Evolutionary conservation across 2,113 vertebrate species (phyloP).

Genomic region (Pelodiscus sinensis): DNA sequence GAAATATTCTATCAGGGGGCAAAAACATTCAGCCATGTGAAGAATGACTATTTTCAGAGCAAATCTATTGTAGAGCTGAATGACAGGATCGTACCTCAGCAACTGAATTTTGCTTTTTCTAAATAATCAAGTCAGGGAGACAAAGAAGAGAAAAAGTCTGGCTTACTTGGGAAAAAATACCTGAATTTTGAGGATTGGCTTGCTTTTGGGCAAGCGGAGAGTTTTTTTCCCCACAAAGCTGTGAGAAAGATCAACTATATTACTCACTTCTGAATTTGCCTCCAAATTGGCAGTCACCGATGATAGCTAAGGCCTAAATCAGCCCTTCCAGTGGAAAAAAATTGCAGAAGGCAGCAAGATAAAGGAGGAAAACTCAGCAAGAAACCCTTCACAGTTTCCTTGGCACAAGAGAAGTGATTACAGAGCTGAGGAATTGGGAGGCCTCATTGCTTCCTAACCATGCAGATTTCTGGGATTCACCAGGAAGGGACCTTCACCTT

Average conservation of each 20-base stretch:
- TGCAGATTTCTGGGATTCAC: not conserved
- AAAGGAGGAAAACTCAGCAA: not conserved
- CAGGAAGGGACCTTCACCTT: not conserved
- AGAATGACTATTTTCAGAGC: not conserved
- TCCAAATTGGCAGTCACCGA: not conserved
- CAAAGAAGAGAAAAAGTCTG: not conserved
- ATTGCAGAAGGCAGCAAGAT: not conserved
- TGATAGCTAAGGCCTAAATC: not conserved
- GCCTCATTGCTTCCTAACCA: not conserved
- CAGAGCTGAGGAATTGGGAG: not conserved
- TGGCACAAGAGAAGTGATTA: not conserved
- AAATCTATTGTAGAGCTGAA: conserved; percentile 11
- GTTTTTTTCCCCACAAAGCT: not conserved
- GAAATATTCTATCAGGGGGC: not conserved
- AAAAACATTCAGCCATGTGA: not conserved
- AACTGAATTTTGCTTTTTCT: conserved; percentile 55
- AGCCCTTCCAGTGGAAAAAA: not conserved
- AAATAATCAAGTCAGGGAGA: conserved; percentile 6
- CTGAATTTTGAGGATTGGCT: not conserved
- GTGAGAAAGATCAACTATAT: not conserved
- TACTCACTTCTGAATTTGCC: not conserved
- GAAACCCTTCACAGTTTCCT: not conserved
- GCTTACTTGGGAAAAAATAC: not conserved
- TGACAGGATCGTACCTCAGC: not conserved
- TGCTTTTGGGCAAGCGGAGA: not conserved